phyloP scores from a whole-genome alignment of 2,113 vertebrate species.

The Choloepus hoffmanni region DNA sequence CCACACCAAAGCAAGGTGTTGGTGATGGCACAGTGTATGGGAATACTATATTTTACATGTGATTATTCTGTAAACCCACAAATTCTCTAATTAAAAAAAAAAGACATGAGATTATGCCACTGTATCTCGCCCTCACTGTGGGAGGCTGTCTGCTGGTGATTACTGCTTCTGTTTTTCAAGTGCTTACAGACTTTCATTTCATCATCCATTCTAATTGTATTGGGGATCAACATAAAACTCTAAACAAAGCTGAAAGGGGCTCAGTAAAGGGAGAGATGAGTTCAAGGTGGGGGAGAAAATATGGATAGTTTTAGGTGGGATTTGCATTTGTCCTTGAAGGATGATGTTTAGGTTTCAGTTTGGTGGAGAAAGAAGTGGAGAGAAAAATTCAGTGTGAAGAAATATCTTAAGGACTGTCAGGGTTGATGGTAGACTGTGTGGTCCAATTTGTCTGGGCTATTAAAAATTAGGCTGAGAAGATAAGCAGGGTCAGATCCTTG shows the following conservation, averaged over 20 bases:
- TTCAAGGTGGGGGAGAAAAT: neutral
- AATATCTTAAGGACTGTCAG: neutral
- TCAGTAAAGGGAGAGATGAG: neutral
- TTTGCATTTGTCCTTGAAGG: neutral
- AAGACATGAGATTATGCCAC: neutral
- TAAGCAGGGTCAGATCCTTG: neutral
- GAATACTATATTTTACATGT: too few species aligned
- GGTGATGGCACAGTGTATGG: too few species aligned
- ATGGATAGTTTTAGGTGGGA: neutral
- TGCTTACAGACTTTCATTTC: neutral
- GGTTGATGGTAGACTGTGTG: neutral
- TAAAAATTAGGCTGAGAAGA: neutral
- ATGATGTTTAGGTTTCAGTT: neutral
- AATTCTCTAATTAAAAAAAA: too few species aligned
- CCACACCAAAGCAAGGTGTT: too few species aligned
- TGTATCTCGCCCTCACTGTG: neutral
- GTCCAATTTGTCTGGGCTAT: neutral
- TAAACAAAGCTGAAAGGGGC: neutral
- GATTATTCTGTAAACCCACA: too few species aligned
- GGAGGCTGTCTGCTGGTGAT: neutral
- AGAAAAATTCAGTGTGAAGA: neutral
- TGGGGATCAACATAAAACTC: neutral
- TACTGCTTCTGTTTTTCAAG: neutral
- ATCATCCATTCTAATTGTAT: slow-evolving; percentile 2
- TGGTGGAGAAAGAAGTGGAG: neutral